phyloP scores from a whole-genome alignment of 64 coral and sea anemone genomes.

The Exaiptasia diaphana region DNA sequence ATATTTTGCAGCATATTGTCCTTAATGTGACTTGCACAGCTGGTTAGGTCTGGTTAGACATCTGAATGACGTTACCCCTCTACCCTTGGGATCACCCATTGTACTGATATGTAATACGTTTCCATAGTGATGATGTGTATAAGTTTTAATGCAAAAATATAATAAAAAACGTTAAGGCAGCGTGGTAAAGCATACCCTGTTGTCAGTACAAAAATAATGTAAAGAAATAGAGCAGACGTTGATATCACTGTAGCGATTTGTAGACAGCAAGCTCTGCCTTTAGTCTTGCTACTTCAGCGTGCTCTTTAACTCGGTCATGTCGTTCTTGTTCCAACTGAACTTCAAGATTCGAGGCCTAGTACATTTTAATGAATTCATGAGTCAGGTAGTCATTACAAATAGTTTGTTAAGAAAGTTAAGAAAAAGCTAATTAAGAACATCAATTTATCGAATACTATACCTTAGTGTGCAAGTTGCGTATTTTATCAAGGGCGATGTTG shows the following conservation, averaged over 20 bases:
- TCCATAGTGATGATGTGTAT: not conserved
- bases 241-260: not conserved
- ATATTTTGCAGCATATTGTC: no score
- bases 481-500: not conserved
- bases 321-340: constrained; percentile 38
- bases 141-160: not conserved
- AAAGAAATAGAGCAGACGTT: no score
- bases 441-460: not conserved
- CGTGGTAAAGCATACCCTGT: not conserved
- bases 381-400: no score
- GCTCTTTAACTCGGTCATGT: constrained; percentile 30
- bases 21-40: no score
- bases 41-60: no score
- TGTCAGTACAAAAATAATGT: not conserved
- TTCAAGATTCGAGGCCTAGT: constrained; percentile 54
- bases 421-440: not conserved
- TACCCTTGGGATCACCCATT: no score
- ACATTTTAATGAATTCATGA: no score
- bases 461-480: not conserved
- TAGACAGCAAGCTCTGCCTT: constrained; percentile 9
- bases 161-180: not conserved
- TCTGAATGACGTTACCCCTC: no score
- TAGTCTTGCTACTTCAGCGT: constrained; percentile 15
- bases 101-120: no score
- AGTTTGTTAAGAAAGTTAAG: no score